Evolutionary conservation across 2,888 invertebrate genomes (phyloP), one percentile per base, ranked within the genome.

Genomic region (Zygothrica quintamaculata): DNA sequence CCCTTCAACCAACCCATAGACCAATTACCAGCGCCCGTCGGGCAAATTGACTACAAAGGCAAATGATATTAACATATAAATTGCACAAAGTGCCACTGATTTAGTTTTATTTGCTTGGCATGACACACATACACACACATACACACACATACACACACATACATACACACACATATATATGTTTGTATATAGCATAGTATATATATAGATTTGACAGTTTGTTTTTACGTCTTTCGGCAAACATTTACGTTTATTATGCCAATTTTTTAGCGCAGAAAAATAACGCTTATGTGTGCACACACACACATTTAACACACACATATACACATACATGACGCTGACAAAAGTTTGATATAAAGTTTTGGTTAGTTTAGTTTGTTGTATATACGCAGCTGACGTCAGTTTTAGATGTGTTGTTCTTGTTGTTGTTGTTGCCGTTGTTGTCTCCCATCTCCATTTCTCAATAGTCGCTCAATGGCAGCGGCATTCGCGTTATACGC

Each of bases 231-330:
- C 80, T 76, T 72, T 76, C 67, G 68, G 61, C 68, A 77, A 76
- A 70, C 80, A 85, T 84, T 85, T 85, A 84, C 77, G 80, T 86
- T 87, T 87, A 87, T 87, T 86, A 84, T 87, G 71, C 76, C 75
- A 77, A 84, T 81, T 87, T 84, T 87, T 81, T 81, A 87, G 82
- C 86, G 87, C 87, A 87, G 86, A 87, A 87, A 87, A 87, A 86
- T 87, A 87, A 81, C 87, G 78, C 87, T 87, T 86, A 87, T 76
- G 67, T 62, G 65, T 55, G 25, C 55, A 55, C 53, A 65, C 51
- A 56, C 34, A 47, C 55, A 60, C 33, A 58, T 15, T 60, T 26
- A 37, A 36, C 9, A 9, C 42, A 13, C n/a, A 40, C 37, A 37
- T 12, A 39, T 33, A 43, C 25, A 60, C 43, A 43, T 7, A 26